Evolutionary conservation across 2,797 vertebrate genomes (phyloP).

Genomic region (Spheniscus humboldti): DNA sequence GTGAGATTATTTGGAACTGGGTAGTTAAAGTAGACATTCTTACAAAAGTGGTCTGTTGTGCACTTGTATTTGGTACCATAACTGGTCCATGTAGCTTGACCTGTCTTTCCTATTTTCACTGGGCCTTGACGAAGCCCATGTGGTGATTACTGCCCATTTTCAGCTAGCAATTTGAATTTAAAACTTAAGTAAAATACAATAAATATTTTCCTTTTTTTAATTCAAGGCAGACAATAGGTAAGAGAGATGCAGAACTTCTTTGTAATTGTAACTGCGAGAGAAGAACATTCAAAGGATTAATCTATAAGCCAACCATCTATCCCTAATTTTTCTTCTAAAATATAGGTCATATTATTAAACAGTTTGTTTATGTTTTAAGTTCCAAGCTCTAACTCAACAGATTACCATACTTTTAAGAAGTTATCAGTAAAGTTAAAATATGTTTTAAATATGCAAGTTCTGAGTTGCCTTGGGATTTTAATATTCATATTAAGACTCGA

Average conservation of each 20-base stretch:
- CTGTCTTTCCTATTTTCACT: neutral
- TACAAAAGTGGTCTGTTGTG: neutral
- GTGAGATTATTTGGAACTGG: neutral
- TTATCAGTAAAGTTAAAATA: neutral
- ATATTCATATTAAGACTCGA: constrained; percentile 1
- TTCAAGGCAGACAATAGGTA: neutral
- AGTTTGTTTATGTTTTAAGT: neutral
- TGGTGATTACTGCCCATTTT: neutral
- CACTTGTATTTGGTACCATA: neutral
- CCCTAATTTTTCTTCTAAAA: neutral
- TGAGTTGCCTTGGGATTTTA: constrained; percentile 2
- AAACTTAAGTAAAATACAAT: neutral
- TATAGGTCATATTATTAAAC: neutral
- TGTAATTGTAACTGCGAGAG: neutral
- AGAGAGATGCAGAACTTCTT: neutral
- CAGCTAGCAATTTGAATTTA: neutral
- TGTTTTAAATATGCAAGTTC: neutral
- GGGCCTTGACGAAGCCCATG: neutral
- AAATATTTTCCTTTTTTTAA: neutral
- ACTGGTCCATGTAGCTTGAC: neutral
- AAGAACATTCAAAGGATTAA: neutral
- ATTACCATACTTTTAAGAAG: neutral
- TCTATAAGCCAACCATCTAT: neutral
- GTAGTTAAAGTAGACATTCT: neutral
- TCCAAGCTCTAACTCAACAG: neutral